phyloP scores from a whole-genome alignment of 1,140 invertebrate genomes.

The Heterodera carotae region DNA sequence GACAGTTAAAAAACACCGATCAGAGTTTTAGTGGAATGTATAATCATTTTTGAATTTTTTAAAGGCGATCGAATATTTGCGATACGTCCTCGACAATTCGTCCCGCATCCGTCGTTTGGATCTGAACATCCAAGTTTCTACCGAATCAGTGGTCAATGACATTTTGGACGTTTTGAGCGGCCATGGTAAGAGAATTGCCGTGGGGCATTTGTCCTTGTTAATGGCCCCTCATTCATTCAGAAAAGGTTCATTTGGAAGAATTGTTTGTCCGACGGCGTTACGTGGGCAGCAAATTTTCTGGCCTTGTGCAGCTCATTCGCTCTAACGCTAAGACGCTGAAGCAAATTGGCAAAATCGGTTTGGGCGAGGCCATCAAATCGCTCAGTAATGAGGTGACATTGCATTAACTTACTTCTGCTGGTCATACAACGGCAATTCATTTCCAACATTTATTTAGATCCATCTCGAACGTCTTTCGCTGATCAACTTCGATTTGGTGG shows the following conservation, averaged over 20 bases:
- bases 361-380: constrained; percentile 46
- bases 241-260: constrained; percentile 52
- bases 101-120: constrained; percentile 26
- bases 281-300: constrained; percentile 46
- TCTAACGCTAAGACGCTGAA: constrained; percentile 47
- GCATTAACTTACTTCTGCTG: constrained; percentile 2
- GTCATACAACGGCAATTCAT: background rate
- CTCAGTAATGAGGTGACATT: constrained; percentile 45
- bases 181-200: background rate
- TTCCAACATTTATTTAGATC: constrained; percentile 35
- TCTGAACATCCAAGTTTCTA: constrained; percentile 38
- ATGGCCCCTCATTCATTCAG: constrained; percentile 37
- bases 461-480: constrained; percentile 52
- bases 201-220: background rate
- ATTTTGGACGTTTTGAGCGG: constrained; percentile 24
- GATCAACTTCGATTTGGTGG: constrained; percentile 56
- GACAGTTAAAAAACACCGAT: too few relatives aligned
- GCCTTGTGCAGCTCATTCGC: constrained; percentile 46
- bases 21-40: too few relatives aligned
- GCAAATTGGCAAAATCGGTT: constrained; percentile 47
- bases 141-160: constrained; percentile 28
- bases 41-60: background rate
- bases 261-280: constrained; percentile 49
- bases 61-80: constrained; percentile 30
- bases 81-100: constrained; percentile 32